phyloP scores from a whole-genome alignment of 2,797 vertebrate genomes.

The Rhabdophis nuchalis region DNA sequence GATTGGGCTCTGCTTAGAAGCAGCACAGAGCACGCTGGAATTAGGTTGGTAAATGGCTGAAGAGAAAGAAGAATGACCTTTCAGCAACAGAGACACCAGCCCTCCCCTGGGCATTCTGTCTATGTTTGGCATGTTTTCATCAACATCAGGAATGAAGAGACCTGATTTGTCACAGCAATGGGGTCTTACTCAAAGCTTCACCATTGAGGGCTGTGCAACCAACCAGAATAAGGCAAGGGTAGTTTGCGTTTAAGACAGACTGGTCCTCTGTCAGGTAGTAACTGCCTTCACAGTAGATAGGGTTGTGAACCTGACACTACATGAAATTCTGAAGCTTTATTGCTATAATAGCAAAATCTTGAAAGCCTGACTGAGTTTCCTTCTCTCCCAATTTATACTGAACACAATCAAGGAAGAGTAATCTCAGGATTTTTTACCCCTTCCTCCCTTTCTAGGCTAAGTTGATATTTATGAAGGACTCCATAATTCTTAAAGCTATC shows the following conservation, averaged over 20 bases:
- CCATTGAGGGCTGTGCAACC: background rate
- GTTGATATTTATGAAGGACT: background rate
- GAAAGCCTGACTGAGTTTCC: background rate
- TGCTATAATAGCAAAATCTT: background rate
- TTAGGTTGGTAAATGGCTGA: background rate
- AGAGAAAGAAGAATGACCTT: background rate
- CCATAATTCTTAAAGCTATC: background rate
- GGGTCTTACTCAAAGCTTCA: background rate
- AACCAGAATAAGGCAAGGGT: background rate
- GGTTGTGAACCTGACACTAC: background rate
- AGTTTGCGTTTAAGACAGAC: background rate
- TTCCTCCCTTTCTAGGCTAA: background rate
- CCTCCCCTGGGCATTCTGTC: background rate
- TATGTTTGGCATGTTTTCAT: background rate
- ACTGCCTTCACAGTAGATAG: background rate
- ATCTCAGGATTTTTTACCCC: background rate
- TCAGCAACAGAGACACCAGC: background rate
- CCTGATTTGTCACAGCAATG: background rate
- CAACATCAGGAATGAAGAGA: background rate
- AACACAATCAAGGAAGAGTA: background rate
- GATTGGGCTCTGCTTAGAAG: background rate
- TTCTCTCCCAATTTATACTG: background rate
- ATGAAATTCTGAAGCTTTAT: background rate
- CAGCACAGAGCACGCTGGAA: background rate
- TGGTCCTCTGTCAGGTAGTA: background rate